phyloP scores from a whole-genome alignment of 2,888 invertebrate genomes.

The Acleris laterana region DNA sequence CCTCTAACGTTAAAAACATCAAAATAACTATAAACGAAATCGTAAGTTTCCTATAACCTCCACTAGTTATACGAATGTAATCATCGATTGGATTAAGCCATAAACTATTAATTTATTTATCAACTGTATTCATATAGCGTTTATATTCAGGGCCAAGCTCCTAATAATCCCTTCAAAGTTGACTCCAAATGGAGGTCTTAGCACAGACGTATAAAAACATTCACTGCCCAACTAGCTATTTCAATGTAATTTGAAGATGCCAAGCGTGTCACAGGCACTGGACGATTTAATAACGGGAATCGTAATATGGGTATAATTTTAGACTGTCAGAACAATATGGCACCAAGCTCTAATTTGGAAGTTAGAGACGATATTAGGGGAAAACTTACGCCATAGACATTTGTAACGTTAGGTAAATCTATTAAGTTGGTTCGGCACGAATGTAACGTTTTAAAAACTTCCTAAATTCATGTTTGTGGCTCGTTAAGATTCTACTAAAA shows the following conservation, averaged over 20 bases:
- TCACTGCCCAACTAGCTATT: too few relatives aligned
- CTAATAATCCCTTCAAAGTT: too few relatives aligned
- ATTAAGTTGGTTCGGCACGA: conserved; percentile 44
- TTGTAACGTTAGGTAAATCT: conserved; percentile 60
- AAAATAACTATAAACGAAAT: too few relatives aligned
- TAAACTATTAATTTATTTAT: conserved; percentile 33
- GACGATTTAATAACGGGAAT: conserved; percentile 51
- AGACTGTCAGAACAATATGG: conserved; percentile 79
- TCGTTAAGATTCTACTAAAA: too few relatives aligned
- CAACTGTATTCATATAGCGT: conserved; percentile 21
- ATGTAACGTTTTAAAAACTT: neutral
- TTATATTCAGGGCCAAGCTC: neutral
- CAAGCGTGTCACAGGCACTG: too few relatives aligned
- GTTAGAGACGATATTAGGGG: conserved; percentile 75
- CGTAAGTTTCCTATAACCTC: too few relatives aligned
- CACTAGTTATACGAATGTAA: conserved; percentile 8
- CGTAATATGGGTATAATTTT: conserved; percentile 73
- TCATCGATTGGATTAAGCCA: conserved; percentile 5
- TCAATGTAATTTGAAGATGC: too few relatives aligned
- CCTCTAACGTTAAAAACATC: too few relatives aligned
- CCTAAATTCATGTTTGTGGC: neutral
- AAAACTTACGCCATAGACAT: conserved; percentile 56
- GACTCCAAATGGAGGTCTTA: too few relatives aligned
- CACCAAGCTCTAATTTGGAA: conserved; percentile 64
- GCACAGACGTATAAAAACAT: too few relatives aligned